These are phyloP conservation scores for Ophiothrix spiculata DNA, from an alignment of 35 echinoderm and acorn worm species.

Conservation along the genomic window DNA sequence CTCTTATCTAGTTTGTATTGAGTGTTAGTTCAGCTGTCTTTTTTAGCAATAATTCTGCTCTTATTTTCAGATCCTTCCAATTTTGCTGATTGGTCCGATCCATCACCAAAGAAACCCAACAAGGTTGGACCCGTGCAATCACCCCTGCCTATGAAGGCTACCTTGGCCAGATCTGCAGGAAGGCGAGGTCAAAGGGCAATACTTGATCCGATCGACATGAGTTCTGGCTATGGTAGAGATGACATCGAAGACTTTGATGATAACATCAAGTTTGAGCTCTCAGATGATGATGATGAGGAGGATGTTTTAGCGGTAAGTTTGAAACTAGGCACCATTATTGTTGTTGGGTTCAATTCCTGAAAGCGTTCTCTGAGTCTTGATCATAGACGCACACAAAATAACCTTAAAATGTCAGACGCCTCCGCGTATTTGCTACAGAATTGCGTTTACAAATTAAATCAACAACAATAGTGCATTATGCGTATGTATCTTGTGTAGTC, in stretches of 20 bases:
- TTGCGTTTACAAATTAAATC: no score
- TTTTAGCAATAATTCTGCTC: background rate
- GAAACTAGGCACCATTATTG: background rate
- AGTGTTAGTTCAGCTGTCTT: background rate
- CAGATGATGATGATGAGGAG: slow-evolving; percentile 26
- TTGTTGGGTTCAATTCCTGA: no score
- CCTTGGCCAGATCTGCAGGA: slow-evolving; percentile 47
- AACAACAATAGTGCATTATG: no score
- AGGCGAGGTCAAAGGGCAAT: slow-evolving; percentile 41
- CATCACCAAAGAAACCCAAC: slow-evolving; percentile 20
- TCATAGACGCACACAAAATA: no score
- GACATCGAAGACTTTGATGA: slow-evolving; percentile 47
- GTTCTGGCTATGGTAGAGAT: slow-evolving; percentile 8
- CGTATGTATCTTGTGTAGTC: no score
- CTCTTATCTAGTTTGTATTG: background rate
- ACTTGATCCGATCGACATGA: slow-evolving; percentile 36
- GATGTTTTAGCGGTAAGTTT: slow-evolving; percentile 37
- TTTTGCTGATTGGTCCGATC: slow-evolving; percentile 30
- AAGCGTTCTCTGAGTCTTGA: no score
- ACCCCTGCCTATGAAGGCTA: slow-evolving; percentile 22
- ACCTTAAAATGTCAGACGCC: no score
- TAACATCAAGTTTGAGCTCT: slow-evolving; percentile 27
- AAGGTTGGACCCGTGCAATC: slow-evolving; percentile 1
- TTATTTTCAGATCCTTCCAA: background rate
- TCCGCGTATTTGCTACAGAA: no score